Percentiles rank a stretch among this genome's conserved stretches.
Conservation (phyloP, 2,888 invertebrate species). For the Limenitis camilla region DNA sequence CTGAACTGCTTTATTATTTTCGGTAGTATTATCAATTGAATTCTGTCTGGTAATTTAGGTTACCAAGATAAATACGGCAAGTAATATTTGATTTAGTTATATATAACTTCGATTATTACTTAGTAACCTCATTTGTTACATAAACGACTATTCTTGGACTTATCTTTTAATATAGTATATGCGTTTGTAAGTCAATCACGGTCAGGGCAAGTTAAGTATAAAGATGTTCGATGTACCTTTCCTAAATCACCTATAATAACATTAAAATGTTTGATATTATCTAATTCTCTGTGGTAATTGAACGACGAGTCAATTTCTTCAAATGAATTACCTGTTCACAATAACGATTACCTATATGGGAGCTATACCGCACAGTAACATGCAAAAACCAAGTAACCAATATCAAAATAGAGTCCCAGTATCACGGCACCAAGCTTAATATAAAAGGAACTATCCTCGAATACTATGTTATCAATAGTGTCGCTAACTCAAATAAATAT, state of each 20-base stretch:
- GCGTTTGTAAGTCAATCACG: background rate
- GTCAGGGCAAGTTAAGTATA: background rate
- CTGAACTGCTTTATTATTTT: constrained; percentile 57
- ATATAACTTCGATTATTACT: constrained; percentile 14
- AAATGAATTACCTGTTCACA: too few species aligned
- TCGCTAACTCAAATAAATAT: too few species aligned
- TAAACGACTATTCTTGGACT: constrained; percentile 10
- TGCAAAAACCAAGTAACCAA: too few species aligned
- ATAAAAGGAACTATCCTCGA: too few species aligned
- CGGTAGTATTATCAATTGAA: constrained; percentile 49
- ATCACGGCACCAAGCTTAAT: too few species aligned
- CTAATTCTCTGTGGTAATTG: too few species aligned
- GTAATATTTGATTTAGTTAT: constrained; percentile 27
- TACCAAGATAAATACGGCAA: constrained; percentile 42
- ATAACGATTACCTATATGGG: too few species aligned
- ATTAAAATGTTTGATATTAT: too few species aligned
- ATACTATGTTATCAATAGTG: too few species aligned
- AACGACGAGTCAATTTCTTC: too few species aligned
- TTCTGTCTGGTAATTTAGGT: constrained; percentile 51
- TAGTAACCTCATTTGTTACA: constrained; percentile 11
- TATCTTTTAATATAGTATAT: background rate
- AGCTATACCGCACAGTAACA: too few species aligned
- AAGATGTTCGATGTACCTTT: background rate
- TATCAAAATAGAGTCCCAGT: too few species aligned
- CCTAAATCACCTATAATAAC: background rate